Evolutionary conservation across 30 jellyfish, hydroid and myxozoan species (phyloP), one percentile per base, ranked within the genome.

Genomic region (Aurelia aurita): DNA sequence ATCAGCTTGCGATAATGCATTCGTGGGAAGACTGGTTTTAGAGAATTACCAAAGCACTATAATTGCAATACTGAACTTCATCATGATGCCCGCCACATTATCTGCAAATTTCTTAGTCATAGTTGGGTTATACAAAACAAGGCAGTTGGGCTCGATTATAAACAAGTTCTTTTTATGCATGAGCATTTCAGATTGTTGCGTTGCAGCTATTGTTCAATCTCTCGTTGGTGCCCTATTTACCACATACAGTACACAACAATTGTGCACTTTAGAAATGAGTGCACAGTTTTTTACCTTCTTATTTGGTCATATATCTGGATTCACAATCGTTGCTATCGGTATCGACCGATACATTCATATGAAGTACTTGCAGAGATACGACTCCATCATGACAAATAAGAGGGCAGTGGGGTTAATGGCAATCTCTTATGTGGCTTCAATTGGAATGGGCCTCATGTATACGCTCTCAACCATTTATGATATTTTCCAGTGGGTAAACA

Each of bases 351-450:
- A 66, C 57, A 28, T 80, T 7, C 90, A 80, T 59, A 80, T 80
- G 90, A 80, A 80, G 84, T 80, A 80, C 90, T 60, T 80, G 45
- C 82, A 80, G 46, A 64, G 58, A 44, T 80, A 80, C 65, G 75
- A 64, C 13, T 28, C 83, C 62, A 63, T 80, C 49, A 65, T 80
- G 58, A 80, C 83, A 5, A 63, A 51, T 2, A 46, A 58, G 32
- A 68, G 90, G 9, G 90, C 90, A 43, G 28, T 34, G 2, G 43
- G 67, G 12, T 18, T 65, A 49, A 31, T 53, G 26, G 55, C 21
- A 14, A 10, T 26, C 26, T 63, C 74, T 2, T 57, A 0, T 35
- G 23, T 64, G 8, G 62, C 82, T 2, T 77, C 90, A 13, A 19
- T 80, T 11, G 65, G 27, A 18, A 80, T 80, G 74, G 90, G 75